These are phyloP conservation scores for Cotesia typhae DNA, from an alignment of 1,140 invertebrate genomes.

Conservation along the genomic window DNA sequence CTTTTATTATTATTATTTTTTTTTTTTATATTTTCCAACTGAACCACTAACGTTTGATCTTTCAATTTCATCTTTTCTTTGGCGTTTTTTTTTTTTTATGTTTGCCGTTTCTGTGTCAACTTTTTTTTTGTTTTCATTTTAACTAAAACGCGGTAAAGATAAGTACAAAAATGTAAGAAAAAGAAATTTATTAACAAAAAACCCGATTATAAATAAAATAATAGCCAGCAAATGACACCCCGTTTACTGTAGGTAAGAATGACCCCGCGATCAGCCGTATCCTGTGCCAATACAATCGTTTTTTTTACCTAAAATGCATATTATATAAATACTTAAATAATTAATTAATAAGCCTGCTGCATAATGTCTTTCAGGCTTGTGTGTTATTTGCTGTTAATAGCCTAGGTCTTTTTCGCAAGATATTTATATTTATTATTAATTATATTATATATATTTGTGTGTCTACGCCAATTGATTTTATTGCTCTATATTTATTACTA, in stretches of 20 bases:
- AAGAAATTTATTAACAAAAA: not conserved
- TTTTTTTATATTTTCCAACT: too few relatives aligned
- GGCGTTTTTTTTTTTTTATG: not conserved
- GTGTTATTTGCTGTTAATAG: conserved; percentile 21
- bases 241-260: too few relatives aligned
- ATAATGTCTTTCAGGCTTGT: conserved; percentile 19
- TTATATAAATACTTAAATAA: too few relatives aligned
- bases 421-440: too few relatives aligned
- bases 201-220: too few relatives aligned
- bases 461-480: not conserved
- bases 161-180: not conserved
- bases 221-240: too few relatives aligned
- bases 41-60: too few relatives aligned
- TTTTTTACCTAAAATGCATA: too few relatives aligned
- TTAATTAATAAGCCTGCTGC: conserved; percentile 15
- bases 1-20: too few relatives aligned
- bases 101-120: not conserved
- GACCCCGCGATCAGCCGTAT: too few relatives aligned
- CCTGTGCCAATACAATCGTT: too few relatives aligned
- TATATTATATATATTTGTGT: not conserved
- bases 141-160: not conserved
- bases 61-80: too few relatives aligned
- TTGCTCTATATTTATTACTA: not conserved
- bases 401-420: not conserved
- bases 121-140: not conserved